Evolutionary conservation across 2,888 invertebrate species (phyloP).

Genomic region (Cylloceria caligata): DNA sequence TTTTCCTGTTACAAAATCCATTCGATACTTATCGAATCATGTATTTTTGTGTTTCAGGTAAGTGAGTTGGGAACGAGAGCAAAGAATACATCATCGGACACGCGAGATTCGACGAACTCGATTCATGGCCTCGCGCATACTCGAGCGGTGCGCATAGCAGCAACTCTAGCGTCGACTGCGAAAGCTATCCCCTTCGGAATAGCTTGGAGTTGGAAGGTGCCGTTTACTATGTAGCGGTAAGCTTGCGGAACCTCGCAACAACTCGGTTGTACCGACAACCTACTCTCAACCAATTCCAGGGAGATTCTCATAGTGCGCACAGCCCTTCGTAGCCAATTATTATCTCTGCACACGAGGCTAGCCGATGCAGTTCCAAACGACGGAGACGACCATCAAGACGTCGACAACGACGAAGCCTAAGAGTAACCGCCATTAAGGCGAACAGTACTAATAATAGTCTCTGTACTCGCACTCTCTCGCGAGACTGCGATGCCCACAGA

Average conservation of each 20-base stretch:
- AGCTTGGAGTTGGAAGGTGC: neutral
- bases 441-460: slow-evolving; percentile 60
- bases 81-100: slow-evolving; percentile 35
- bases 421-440: slow-evolving; percentile 55
- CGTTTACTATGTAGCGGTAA: slow-evolving; percentile 21
- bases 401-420: slow-evolving; percentile 32
- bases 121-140: slow-evolving; percentile 12
- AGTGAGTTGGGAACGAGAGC: slow-evolving; percentile 25
- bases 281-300: neutral
- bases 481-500: neutral
- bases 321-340: slow-evolving; percentile 54
- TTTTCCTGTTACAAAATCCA: slow-evolving; percentile 7
- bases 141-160: neutral
- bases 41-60: slow-evolving; percentile 56
- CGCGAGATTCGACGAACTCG: slow-evolving; percentile 50
- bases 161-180: slow-evolving; percentile 6
- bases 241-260: slow-evolving; percentile 28
- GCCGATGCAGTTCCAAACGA: slow-evolving; percentile 10
- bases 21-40: slow-evolving; percentile 54
- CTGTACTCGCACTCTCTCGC: slow-evolving; percentile 29
- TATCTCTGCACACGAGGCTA: slow-evolving; percentile 45
- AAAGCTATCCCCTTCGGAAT: neutral
- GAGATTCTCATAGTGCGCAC: neutral
- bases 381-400: slow-evolving; percentile 40
- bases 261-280: slow-evolving; percentile 15